phyloP scores from a whole-genome alignment of 2,888 invertebrate genomes.

The Octodonta nipae region DNA sequence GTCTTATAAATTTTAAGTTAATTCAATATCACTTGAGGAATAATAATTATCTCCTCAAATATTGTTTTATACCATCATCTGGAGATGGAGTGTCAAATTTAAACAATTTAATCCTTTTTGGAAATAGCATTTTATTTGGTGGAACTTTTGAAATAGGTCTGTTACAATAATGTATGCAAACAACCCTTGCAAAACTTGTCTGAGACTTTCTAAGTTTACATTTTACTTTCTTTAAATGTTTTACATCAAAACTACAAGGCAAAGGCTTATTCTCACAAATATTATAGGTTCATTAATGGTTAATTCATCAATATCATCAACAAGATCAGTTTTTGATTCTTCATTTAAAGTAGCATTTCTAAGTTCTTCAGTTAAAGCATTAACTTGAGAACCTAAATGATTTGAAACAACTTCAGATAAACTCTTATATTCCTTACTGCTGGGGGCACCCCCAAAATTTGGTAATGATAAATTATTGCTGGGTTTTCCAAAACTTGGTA shows the following conservation, averaged over 20 bases:
- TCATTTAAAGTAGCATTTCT: slow-evolving; percentile 9
- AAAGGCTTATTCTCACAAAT: too few species aligned
- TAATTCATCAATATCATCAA: slow-evolving; percentile 1
- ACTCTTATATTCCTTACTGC: too few species aligned
- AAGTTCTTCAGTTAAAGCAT: neutral
- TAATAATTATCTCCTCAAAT: slow-evolving; percentile 23
- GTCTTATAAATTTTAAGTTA: too few species aligned
- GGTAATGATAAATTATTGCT: too few species aligned
- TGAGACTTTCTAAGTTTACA: slow-evolving; percentile 22
- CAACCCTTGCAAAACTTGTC: slow-evolving; percentile 40
- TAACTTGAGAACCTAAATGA: slow-evolving; percentile 12
- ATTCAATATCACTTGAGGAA: too few species aligned
- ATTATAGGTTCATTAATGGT: slow-evolving; percentile 5
- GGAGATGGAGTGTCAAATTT: slow-evolving; percentile 48
- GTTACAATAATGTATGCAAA: slow-evolving; percentile 30
- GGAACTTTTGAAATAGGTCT: slow-evolving; percentile 7
- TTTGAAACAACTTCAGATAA: slow-evolving; percentile 16
- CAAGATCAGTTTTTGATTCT: slow-evolving; percentile 2
- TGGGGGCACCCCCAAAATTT: too few species aligned
- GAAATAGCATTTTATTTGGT: slow-evolving; percentile 7
- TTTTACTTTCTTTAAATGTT: slow-evolving; percentile 14
- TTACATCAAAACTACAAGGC: slow-evolving; percentile 25
- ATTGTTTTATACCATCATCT: slow-evolving; percentile 41
- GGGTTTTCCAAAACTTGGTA: neutral
- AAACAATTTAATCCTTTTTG: slow-evolving; percentile 32